A percentile compares a stretch with the other conserved stretches of the same genome.
phyloP scores from a whole-genome alignment of 2,888 invertebrate genomes.

The Chrysodeixis includens region DNA sequence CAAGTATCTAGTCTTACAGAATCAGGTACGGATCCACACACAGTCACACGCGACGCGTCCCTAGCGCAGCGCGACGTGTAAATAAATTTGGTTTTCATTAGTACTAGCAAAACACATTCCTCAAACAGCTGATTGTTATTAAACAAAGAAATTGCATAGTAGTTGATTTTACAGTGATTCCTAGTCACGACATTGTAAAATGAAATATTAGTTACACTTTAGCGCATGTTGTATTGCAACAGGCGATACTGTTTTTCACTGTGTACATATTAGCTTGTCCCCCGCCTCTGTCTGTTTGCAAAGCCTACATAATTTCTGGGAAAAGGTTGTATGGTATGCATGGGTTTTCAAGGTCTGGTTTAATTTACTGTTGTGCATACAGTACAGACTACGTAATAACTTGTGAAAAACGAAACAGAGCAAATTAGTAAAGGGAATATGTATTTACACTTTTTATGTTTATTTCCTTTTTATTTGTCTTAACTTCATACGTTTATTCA shows the following conservation, averaged over 20 bases:
- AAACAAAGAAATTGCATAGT: conserved; percentile 60
- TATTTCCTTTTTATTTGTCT: too few species aligned
- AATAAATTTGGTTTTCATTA: conserved; percentile 63
- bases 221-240: conserved; percentile 24
- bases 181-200: conserved; percentile 52
- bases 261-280: conserved; percentile 2
- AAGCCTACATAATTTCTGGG: conserved; percentile 4
- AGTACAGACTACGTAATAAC: background rate
- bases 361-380: background rate
- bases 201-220: conserved; percentile 52
- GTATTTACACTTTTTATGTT: too few species aligned
- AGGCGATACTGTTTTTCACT: conserved; percentile 7
- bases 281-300: conserved; percentile 1
- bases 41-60: background rate
- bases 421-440: too few species aligned
- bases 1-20: background rate
- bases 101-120: conserved; percentile 58
- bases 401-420: too few species aligned
- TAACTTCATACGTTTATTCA: too few species aligned
- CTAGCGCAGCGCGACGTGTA: conserved; percentile 33
- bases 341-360: conserved; percentile 1
- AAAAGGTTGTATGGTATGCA: too few species aligned
- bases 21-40: conserved; percentile 30
- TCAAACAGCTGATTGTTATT: conserved; percentile 59
- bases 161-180: conserved; percentile 59